Conservation (phyloP, 2,797 vertebrate genomes). For the Chrosomus eos region DNA sequence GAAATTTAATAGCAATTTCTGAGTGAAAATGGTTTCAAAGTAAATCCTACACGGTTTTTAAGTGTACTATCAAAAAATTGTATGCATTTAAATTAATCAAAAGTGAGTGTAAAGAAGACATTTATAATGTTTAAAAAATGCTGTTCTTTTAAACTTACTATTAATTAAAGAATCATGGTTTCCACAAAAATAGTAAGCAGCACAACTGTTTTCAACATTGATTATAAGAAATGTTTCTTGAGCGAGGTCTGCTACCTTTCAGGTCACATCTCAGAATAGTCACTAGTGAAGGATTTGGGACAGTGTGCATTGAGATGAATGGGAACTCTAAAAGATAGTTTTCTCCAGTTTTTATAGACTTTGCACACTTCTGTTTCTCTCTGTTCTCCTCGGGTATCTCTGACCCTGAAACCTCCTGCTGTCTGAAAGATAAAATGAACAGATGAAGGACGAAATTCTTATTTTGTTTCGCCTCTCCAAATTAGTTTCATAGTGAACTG, state of each 20-base stretch:
- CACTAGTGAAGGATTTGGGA: not conserved
- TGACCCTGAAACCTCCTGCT: conserved; percentile 11
- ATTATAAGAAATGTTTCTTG: not conserved
- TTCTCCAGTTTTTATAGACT: conserved; percentile 13
- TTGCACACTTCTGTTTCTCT: conserved; percentile 26
- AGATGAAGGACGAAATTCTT: conserved; percentile 13
- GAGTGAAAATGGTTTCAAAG: not conserved
- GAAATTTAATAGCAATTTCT: not conserved
- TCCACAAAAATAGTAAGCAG: not conserved
- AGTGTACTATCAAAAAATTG: too few species aligned
- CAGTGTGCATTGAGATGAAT: conserved; percentile 1
- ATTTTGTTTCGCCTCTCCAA: not conserved
- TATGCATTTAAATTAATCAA: not conserved
- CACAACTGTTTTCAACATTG: not conserved
- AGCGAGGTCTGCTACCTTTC: not conserved
- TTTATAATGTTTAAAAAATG: not conserved
- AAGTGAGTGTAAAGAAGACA: not conserved
- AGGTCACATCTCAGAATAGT: not conserved
- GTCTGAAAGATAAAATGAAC: conserved; percentile 34
- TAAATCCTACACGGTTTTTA: not conserved
- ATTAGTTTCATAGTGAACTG: not conserved
- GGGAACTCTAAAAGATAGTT: not conserved
- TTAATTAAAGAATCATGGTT: not conserved
- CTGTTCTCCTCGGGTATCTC: conserved; percentile 6
- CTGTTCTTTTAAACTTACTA: not conserved